Evolutionary conservation across 2,797 vertebrate genomes (phyloP).

Genomic region (Sebastes elongatus): DNA sequence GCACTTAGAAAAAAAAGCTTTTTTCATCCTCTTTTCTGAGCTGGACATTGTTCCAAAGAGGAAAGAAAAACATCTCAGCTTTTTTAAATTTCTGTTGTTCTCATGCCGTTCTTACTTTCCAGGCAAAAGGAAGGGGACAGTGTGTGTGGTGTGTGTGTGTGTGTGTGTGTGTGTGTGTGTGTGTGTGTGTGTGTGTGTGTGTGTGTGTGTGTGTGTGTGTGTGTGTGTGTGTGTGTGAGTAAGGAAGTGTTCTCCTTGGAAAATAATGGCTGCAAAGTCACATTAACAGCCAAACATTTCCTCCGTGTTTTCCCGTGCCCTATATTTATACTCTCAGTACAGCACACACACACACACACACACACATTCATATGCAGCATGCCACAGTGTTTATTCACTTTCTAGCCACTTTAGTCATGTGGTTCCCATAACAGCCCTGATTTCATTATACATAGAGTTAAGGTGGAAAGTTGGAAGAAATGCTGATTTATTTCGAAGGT

Average conservation of each 20-base stretch:
- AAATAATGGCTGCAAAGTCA: slow-evolving; percentile 66
- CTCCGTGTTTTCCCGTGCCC: slow-evolving; percentile 58
- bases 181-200: background rate
- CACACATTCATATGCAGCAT: slow-evolving; percentile 17
- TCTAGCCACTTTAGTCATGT: slow-evolving; percentile 50
- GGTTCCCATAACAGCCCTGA: slow-evolving; percentile 43
- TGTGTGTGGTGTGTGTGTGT: background rate
- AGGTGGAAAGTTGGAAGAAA: slow-evolving; percentile 29
- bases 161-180: background rate
- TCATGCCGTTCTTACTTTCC: slow-evolving; percentile 44
- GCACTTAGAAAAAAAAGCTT: background rate
- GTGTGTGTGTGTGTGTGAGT: background rate
- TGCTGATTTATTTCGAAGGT: slow-evolving; percentile 17
- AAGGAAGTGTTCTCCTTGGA: slow-evolving; percentile 65
- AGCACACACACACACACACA: slow-evolving; percentile 20
- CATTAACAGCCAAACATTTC: slow-evolving; percentile 69
- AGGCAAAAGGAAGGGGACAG: slow-evolving; percentile 48
- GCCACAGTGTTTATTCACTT: slow-evolving; percentile 51
- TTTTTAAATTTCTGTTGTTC: slow-evolving; percentile 14
- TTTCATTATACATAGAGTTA: slow-evolving; percentile 46
- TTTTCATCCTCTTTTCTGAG: slow-evolving; percentile 15
- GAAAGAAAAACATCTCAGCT: slow-evolving; percentile 47
- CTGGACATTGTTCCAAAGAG: slow-evolving; percentile 47
- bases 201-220: background rate
- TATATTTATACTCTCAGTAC: slow-evolving; percentile 59